Conservation (phyloP, 2,888 invertebrate genomes). For the Cephus runcator region DNA sequence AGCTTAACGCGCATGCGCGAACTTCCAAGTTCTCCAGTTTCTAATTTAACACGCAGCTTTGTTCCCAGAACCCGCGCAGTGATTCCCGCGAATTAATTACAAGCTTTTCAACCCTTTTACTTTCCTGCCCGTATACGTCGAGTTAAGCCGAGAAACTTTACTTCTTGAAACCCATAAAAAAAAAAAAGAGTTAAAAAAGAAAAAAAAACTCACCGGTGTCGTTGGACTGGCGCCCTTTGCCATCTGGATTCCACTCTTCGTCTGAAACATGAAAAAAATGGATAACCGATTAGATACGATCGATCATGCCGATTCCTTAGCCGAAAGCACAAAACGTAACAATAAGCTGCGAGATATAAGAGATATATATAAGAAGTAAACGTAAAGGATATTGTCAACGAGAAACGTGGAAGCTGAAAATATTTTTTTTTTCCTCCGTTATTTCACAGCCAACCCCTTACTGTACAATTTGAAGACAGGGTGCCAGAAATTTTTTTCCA, state of each 20-base stretch:
- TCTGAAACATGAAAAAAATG: constrained; percentile 61
- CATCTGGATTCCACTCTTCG: constrained; percentile 73
- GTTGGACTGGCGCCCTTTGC: constrained; percentile 66
- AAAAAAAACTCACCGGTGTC: constrained; percentile 55
- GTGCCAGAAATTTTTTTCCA: not conserved
- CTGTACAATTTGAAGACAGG: not conserved
- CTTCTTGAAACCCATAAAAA: not conserved
- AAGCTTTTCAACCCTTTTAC: not conserved
- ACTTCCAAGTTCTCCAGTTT: not conserved
- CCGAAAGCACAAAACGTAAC: not conserved
- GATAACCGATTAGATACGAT: not conserved
- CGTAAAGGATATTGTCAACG: not conserved
- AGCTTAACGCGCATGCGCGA: not conserved
- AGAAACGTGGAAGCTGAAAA: not conserved
- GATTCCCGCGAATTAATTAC: not conserved
- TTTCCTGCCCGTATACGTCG: not conserved
- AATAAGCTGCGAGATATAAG: not conserved
- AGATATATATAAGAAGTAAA: not conserved
- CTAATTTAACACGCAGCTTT: not conserved
- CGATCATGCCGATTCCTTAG: not conserved
- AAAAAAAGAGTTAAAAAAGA: not conserved
- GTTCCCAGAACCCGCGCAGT: not conserved
- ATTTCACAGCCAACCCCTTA: not conserved
- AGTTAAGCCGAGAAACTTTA: not conserved
- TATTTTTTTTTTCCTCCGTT: not conserved